Evolutionary conservation across 2,797 vertebrate species (phyloP).

Genomic region (Poeciliopsis paucimaculata): DNA sequence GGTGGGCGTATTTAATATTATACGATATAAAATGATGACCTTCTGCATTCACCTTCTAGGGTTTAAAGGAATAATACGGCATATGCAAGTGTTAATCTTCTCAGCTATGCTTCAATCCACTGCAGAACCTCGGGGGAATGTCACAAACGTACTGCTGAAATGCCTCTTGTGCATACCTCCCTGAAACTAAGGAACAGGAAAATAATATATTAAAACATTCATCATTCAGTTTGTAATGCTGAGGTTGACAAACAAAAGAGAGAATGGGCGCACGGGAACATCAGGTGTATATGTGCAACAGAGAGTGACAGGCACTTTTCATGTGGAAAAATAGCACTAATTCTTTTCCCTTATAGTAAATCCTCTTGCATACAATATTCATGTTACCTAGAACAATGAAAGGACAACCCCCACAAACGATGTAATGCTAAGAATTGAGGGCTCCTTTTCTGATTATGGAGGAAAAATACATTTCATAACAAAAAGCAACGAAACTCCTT

Average conservation of each 20-base stretch:
- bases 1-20: slow-evolving; percentile 56
- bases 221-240: slow-evolving; percentile 72
- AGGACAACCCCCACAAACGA: slow-evolving; percentile 63
- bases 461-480: slow-evolving; percentile 24
- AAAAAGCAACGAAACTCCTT: slow-evolving; percentile 52
- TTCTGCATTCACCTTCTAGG: slow-evolving; percentile 72
- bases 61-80: slow-evolving; percentile 72
- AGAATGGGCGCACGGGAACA: slow-evolving; percentile 26
- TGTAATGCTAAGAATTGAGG: slow-evolving; percentile 65
- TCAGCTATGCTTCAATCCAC: slow-evolving; percentile 66
- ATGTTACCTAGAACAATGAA: slow-evolving; percentile 72
- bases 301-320: slow-evolving; percentile 69
- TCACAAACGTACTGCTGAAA: slow-evolving; percentile 63
- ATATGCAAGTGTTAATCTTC: slow-evolving; percentile 71
- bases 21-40: slow-evolving; percentile 66
- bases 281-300: slow-evolving; percentile 61
- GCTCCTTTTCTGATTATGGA: slow-evolving; percentile 41
- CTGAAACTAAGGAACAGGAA: slow-evolving; percentile 51
- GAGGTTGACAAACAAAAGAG: slow-evolving; percentile 51
- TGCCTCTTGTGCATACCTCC: slow-evolving; percentile 52
- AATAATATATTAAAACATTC: slow-evolving; percentile 75
- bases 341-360: slow-evolving; percentile 57
- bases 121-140: slow-evolving; percentile 63
- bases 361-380: slow-evolving; percentile 70
- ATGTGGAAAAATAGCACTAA: slow-evolving; percentile 72